Conservation (phyloP, 2,797 vertebrate species). For the Sciurus vulgaris region DNA sequence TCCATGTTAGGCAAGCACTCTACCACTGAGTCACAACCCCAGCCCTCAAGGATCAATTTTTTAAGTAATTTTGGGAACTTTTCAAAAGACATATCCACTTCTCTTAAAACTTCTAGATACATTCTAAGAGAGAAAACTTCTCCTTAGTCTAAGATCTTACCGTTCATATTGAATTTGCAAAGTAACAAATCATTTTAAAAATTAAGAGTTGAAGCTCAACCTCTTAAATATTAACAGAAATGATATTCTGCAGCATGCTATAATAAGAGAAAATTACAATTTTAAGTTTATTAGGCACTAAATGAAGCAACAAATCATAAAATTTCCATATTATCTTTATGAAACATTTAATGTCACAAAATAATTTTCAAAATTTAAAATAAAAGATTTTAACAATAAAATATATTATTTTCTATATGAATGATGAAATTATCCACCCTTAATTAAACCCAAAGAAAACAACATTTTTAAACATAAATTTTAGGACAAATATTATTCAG, state of each 20-base stretch:
- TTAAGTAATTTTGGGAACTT: not conserved
- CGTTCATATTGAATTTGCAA: not conserved
- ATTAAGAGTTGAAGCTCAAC: not conserved
- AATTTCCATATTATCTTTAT: not conserved
- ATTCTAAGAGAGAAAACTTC: not conserved
- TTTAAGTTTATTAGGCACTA: conserved; percentile 33
- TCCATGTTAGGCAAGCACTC: too few relatives aligned
- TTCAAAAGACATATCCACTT: not conserved
- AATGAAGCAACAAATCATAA: conserved; percentile 40
- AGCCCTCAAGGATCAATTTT: not conserved
- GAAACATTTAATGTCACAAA: not conserved
- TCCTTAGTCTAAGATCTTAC: not conserved
- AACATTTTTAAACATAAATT: not conserved
- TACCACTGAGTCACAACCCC: too few relatives aligned
- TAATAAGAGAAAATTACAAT: too few relatives aligned
- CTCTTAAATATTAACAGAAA: conserved; percentile 13
- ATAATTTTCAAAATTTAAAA: conserved; percentile 49
- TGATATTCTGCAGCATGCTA: too few relatives aligned
- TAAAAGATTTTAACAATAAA: not conserved
- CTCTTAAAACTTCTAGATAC: not conserved
- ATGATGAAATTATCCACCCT: not conserved
- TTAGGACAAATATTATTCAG: not conserved
- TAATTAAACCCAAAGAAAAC: not conserved
- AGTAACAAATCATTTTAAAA: not conserved
- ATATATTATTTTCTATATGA: not conserved